Evolutionary conservation across 2,888 invertebrate genomes (phyloP).

Genomic region (Lysandra coridon): DNA sequence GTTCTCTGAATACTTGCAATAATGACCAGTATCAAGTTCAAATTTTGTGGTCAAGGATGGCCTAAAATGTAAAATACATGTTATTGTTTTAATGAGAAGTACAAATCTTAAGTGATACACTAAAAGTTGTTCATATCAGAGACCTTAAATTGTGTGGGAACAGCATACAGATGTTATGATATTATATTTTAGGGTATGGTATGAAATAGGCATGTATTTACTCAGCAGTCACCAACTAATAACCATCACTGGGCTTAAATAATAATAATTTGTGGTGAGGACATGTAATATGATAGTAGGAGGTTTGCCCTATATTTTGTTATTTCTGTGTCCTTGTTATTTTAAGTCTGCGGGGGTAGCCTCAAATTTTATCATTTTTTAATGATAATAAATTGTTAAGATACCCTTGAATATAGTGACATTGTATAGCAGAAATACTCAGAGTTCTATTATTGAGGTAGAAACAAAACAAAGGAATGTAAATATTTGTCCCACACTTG

Average conservation of each 20-base stretch:
- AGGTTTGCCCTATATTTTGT: not conserved
- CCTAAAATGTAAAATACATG: not conserved
- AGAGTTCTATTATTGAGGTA: slow-evolving; percentile 16
- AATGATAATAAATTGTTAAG: not conserved
- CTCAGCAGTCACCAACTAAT: not conserved
- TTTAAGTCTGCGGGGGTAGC: not conserved
- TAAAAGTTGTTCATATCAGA: not conserved
- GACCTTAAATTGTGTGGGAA: not conserved
- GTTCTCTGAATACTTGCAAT: not conserved
- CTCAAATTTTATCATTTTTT: not conserved
- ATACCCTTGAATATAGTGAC: not conserved
- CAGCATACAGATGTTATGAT: not conserved
- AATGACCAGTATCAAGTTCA: slow-evolving; percentile 10
- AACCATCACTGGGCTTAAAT: not conserved
- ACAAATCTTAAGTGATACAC: slow-evolving; percentile 18
- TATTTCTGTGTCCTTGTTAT: slow-evolving; percentile 4
- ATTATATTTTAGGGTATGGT: not conserved
- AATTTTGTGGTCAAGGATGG: slow-evolving; percentile 12
- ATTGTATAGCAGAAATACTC: slow-evolving; percentile 18
- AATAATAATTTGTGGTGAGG: not conserved
- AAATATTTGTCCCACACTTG: not conserved
- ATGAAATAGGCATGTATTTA: not conserved
- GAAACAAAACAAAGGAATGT: slow-evolving; percentile 13
- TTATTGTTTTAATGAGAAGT: slow-evolving; percentile 4
- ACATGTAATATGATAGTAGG: not conserved